phyloP scores from a whole-genome alignment of 2,113 vertebrate species.

The Myiozetetes cayanensis region DNA sequence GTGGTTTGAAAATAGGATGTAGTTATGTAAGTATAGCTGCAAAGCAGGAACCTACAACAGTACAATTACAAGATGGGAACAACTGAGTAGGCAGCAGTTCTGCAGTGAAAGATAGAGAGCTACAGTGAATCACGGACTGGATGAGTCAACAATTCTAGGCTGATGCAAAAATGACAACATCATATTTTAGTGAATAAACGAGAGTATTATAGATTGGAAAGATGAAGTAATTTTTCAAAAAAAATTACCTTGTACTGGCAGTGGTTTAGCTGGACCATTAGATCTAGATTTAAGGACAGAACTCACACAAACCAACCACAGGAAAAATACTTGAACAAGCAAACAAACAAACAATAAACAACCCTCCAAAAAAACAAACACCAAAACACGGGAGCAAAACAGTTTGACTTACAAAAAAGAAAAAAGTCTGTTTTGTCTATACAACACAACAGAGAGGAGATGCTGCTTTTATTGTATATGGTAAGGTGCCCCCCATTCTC shows the following conservation, averaged over 20 bases:
- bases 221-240: neutral
- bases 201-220: neutral
- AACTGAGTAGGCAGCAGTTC: constrained; percentile 63
- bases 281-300: neutral
- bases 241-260: neutral
- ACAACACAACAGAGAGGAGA: neutral
- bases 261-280: neutral
- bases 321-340: neutral
- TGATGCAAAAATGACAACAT: constrained; percentile 25
- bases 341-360: neutral
- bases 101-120: constrained; percentile 18
- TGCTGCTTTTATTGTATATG: neutral
- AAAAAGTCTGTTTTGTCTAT: neutral
- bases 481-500: neutral
- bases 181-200: constrained; percentile 9
- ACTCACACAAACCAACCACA: neutral
- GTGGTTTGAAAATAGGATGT: constrained; percentile 32
- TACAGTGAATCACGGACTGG: constrained; percentile 47
- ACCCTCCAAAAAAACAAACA: neutral
- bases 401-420: neutral
- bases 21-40: constrained; percentile 58
- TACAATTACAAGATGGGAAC: constrained; percentile 58
- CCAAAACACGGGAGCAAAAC: neutral
- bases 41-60: constrained; percentile 49
- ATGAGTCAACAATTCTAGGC: constrained; percentile 61